Percentiles rank a stretch among this genome's conserved stretches.
Conservation (phyloP, 2,888 invertebrate species). For the Chymomyza procnemis region DNA sequence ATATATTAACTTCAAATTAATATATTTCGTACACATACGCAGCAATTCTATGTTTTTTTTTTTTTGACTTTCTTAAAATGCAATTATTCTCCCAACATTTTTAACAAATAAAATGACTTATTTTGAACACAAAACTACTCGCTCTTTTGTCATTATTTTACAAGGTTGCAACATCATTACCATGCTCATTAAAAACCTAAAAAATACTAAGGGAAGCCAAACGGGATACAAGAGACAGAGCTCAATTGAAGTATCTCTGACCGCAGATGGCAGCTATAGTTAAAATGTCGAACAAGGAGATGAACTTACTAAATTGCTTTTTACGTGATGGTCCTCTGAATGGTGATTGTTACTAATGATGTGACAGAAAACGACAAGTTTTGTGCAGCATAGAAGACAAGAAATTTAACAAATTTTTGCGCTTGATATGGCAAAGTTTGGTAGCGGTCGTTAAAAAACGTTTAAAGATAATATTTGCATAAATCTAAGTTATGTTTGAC, state of each 20-base stretch:
- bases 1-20: too few species aligned
- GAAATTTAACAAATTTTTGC: neutral
- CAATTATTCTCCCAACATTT: too few species aligned
- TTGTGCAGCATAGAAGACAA: neutral
- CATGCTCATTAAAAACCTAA: neutral
- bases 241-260: neutral
- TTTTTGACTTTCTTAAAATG: too few species aligned
- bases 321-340: neutral
- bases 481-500: too few species aligned
- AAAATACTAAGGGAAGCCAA: neutral
- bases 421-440: neutral
- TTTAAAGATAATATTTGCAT: neutral
- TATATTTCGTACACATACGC: too few species aligned
- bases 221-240: neutral
- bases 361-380: neutral
- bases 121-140: neutral
- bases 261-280: neutral
- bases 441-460: neutral
- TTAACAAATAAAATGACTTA: neutral
- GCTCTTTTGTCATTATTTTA: neutral
- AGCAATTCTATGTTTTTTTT: too few species aligned
- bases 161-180: neutral
- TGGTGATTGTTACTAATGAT: neutral
- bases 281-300: neutral
- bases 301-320: neutral